Conservation (phyloP, 2,113 vertebrate species). For the Colinus virginianus region DNA sequence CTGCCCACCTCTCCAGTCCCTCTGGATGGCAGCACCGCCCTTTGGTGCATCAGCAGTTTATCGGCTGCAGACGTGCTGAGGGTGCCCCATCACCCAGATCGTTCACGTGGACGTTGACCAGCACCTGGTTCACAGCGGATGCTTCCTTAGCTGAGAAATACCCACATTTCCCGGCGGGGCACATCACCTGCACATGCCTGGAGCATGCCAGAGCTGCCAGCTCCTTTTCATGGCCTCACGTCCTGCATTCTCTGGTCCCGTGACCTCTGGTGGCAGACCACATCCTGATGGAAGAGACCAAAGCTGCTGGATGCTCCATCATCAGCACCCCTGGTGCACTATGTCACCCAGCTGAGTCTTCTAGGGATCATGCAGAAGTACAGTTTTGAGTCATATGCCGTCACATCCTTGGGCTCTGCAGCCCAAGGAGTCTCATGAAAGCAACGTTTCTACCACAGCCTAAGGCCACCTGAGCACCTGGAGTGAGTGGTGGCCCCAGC, state of each 20-base stretch:
- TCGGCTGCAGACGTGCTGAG: background rate
- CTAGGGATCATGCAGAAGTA: background rate
- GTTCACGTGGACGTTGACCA: background rate
- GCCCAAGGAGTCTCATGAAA: background rate
- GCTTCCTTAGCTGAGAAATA: background rate
- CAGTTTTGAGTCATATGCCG: fast-evolving
- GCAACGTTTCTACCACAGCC: background rate
- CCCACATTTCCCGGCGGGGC: background rate
- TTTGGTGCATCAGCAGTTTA: background rate
- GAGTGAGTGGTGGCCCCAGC: background rate
- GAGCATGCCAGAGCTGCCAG: background rate
- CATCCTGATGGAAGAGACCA: background rate
- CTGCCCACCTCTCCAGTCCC: background rate
- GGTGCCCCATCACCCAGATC: background rate
- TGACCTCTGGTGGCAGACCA: background rate
- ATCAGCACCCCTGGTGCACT: background rate
- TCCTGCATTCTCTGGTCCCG: background rate
- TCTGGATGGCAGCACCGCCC: background rate
- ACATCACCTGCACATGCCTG: fast-evolving
- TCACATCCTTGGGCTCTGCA: background rate
- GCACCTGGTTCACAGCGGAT: background rate
- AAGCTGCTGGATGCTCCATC: no score
- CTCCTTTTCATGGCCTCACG: background rate
- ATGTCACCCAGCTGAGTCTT: background rate
- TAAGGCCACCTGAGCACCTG: background rate